These are phyloP conservation scores for Huso huso DNA, from an alignment of 2,797 vertebrate species.

Conservation along the genomic window DNA sequence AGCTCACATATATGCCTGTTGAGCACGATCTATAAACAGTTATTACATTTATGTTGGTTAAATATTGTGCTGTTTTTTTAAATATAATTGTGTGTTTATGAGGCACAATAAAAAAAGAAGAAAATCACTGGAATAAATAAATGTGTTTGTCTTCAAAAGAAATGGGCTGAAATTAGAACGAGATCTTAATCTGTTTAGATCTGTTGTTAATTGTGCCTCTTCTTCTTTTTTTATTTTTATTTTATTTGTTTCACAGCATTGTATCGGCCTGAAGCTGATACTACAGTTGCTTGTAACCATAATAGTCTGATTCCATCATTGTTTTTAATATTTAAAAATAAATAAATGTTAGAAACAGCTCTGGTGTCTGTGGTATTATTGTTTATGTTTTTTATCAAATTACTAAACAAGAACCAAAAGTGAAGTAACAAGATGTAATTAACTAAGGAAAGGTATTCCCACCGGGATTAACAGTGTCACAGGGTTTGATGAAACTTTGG, in stretches of 20 bases:
- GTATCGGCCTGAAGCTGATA: constrained; percentile 70
- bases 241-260: constrained; percentile 45
- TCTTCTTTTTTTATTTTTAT: constrained; percentile 31
- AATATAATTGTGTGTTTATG: constrained; percentile 21
- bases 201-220: constrained; percentile 62
- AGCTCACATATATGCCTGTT: constrained; percentile 79
- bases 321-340: constrained; percentile 74
- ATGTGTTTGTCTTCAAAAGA: constrained; percentile 32
- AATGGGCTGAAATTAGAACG: constrained; percentile 26
- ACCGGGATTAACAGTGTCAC: too few relatives aligned
- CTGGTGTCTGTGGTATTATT: background rate
- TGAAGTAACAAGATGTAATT: too few relatives aligned
- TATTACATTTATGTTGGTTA: constrained; percentile 83
- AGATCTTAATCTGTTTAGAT: constrained; percentile 30
- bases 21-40: constrained; percentile 69
- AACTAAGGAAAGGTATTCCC: too few relatives aligned
- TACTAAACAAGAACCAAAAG: too few relatives aligned
- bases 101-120: constrained; percentile 61
- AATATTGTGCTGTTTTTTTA: constrained; percentile 43
- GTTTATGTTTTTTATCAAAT: too few relatives aligned
- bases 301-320: constrained; percentile 72
- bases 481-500: too few relatives aligned
- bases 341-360: constrained; percentile 66
- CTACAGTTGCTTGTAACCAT: constrained; percentile 69
- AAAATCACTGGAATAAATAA: constrained; percentile 21